Conservation (phyloP, 2,888 invertebrate genomes). For the Gerris lacustris region DNA sequence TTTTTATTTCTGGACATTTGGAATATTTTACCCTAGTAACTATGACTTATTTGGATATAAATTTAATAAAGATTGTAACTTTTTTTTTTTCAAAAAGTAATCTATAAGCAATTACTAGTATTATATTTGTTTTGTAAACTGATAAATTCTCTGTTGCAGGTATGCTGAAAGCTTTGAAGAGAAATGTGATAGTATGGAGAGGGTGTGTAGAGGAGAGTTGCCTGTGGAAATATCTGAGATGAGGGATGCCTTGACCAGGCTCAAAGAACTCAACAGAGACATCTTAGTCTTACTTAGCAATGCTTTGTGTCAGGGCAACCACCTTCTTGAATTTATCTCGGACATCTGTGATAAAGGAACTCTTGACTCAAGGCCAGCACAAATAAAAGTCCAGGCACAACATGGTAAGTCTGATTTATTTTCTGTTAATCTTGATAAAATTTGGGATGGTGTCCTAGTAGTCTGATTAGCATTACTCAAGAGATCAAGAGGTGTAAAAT, state of each 20-base stretch:
- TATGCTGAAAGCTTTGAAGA: constrained; percentile 56
- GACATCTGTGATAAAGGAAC: constrained; percentile 62
- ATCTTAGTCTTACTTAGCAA: constrained; percentile 65
- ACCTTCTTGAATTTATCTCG: constrained; percentile 57
- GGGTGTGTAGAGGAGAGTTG: constrained; percentile 51
- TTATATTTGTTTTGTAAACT: too few relatives aligned
- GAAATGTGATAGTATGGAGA: constrained; percentile 54
- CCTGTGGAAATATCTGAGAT: constrained; percentile 62
- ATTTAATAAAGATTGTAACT: too few relatives aligned
- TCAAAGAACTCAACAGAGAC: constrained; percentile 56
- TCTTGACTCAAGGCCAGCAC: constrained; percentile 59
- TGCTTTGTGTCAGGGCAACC: constrained; percentile 68
- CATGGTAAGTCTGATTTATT: constrained; percentile 35
- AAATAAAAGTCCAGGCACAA: constrained; percentile 44
- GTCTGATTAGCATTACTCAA: too few relatives aligned
- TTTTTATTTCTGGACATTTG: too few relatives aligned
- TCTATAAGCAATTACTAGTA: too few relatives aligned
- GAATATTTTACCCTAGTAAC: too few relatives aligned
- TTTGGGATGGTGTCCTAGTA: not conserved
- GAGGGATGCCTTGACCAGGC: constrained; percentile 52
- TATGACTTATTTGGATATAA: too few relatives aligned
- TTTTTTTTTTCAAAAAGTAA: too few relatives aligned
- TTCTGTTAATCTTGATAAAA: not conserved
- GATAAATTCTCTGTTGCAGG: constrained; percentile 34
- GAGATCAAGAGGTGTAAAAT: too few relatives aligned